Conservation (phyloP, 2,888 invertebrate species). For the Fragum fragum region DNA sequence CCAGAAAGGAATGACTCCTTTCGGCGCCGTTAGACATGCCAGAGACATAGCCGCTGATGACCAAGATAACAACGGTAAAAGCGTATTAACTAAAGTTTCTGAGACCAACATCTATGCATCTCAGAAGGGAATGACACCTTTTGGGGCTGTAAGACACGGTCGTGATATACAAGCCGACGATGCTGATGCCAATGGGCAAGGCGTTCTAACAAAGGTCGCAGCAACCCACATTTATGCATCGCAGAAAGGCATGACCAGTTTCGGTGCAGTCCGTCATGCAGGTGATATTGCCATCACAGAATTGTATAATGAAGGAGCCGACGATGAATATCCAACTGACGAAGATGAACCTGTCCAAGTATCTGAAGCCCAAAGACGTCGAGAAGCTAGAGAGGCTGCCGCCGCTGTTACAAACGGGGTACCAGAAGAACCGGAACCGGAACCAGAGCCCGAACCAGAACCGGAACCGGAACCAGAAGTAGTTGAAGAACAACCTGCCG, state of each 20-base stretch:
- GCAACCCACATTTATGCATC: conserved; percentile 85
- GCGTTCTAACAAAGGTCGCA: conserved; percentile 79
- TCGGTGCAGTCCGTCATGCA: conserved; percentile 63
- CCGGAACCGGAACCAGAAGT: conserved; percentile 43
- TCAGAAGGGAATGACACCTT: conserved; percentile 65
- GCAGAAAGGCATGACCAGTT: conserved; percentile 79
- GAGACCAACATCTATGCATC: conserved; percentile 64
- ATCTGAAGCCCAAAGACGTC: conserved; percentile 46
- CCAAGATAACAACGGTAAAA: conserved; percentile 47
- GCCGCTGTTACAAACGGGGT: conserved; percentile 11
- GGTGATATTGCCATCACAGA: conserved; percentile 56
- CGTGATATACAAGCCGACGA: conserved; percentile 60
- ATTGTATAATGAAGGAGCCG: conserved; percentile 52
- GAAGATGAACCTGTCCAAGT: conserved; percentile 48
- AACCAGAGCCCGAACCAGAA: conserved; percentile 45
- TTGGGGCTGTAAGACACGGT: conserved; percentile 63
- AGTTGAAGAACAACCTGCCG: conserved; percentile 42
- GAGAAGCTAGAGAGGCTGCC: conserved; percentile 42
- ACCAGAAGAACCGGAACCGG: conserved; percentile 40
- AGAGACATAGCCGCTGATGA: conserved; percentile 62
- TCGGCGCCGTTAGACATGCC: conserved; percentile 62
- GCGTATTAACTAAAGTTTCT: conserved; percentile 51
- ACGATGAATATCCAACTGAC: conserved; percentile 54
- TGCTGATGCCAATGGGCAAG: conserved; percentile 50
- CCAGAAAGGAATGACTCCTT: conserved; percentile 69